Evolutionary conservation across 2,797 vertebrate genomes (phyloP).

Genomic region (Chanos chanos): DNA sequence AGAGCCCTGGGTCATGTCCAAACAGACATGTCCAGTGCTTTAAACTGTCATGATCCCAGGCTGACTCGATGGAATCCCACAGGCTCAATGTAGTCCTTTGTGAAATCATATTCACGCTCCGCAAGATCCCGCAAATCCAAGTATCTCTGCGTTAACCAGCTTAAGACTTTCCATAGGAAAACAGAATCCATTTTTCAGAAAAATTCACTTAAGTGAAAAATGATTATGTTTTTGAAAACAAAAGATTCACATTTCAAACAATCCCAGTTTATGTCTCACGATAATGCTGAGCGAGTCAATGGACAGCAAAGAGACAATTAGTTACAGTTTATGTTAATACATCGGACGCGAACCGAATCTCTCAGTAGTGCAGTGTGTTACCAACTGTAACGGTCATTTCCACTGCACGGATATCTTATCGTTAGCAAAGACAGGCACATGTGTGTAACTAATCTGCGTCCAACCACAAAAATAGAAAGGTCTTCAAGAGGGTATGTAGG

Average conservation of each 20-base stretch:
- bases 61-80: slow-evolving; percentile 29
- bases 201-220: too few species aligned
- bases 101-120: neutral
- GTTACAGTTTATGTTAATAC: too few species aligned
- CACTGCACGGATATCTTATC: slow-evolving; percentile 59
- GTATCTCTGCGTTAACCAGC: too few species aligned
- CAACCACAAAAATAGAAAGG: slow-evolving; percentile 71
- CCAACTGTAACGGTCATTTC: slow-evolving; percentile 34
- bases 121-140: too few species aligned
- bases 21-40: slow-evolving; percentile 56
- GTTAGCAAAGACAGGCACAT: slow-evolving; percentile 59
- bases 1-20: slow-evolving; percentile 61
- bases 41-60: slow-evolving; percentile 56
- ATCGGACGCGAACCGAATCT: neutral
- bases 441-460: slow-evolving; percentile 63
- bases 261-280: too few species aligned
- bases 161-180: too few species aligned
- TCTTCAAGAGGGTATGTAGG: slow-evolving; percentile 38
- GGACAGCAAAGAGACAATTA: too few species aligned
- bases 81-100: neutral
- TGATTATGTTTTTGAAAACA: too few species aligned
- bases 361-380: slow-evolving; percentile 26
- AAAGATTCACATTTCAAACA: too few species aligned
- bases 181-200: too few species aligned
- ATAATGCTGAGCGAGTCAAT: too few species aligned